Percentiles rank a stretch among this genome's conserved stretches.
These are phyloP conservation scores for Hyalella azteca DNA, from an alignment of 2,888 invertebrate genomes.

Conservation along the genomic window DNA sequence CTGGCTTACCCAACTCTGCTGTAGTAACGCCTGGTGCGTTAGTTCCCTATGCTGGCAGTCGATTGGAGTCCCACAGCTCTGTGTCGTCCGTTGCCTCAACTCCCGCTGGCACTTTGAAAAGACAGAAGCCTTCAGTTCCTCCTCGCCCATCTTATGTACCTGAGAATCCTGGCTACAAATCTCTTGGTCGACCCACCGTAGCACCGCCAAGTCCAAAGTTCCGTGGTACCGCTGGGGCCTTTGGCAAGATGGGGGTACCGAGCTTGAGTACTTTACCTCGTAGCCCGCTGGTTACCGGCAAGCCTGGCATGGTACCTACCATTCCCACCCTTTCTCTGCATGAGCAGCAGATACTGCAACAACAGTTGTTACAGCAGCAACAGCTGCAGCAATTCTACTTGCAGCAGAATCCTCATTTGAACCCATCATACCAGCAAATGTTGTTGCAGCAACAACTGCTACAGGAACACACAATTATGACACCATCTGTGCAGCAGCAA, in stretches of 20 bases:
- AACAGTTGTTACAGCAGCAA: slow-evolving; percentile 34
- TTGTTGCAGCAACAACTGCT: slow-evolving; percentile 24
- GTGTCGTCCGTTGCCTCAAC: slow-evolving; percentile 15
- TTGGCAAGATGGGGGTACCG: neutral
- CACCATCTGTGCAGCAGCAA: slow-evolving; percentile 26
- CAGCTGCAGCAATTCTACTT: neutral
- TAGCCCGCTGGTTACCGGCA: neutral
- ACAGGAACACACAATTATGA: slow-evolving; percentile 20
- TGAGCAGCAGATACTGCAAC: slow-evolving; percentile 31
- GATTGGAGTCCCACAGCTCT: neutral
- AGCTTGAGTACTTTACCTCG: neutral
- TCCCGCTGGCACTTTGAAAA: slow-evolving; percentile 47
- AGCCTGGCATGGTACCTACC: neutral
- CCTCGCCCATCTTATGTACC: slow-evolving; percentile 44
- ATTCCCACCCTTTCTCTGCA: slow-evolving; percentile 15
- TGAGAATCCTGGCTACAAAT: slow-evolving; percentile 30
- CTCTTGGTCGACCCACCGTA: neutral
- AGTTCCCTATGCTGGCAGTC: neutral
- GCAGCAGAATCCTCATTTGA: slow-evolving; percentile 6
- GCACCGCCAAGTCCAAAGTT: slow-evolving; percentile 16
- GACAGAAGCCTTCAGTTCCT: slow-evolving; percentile 54
- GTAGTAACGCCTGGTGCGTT: neutral
- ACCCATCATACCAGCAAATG: slow-evolving; percentile 17
- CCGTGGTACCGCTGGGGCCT: neutral
- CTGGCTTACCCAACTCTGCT: neutral